Percentiles rank a stretch among this genome's conserved stretches.
These are phyloP conservation scores for Diarsia mendica DNA, from an alignment of 2,888 invertebrate species.

Conservation along the genomic window DNA sequence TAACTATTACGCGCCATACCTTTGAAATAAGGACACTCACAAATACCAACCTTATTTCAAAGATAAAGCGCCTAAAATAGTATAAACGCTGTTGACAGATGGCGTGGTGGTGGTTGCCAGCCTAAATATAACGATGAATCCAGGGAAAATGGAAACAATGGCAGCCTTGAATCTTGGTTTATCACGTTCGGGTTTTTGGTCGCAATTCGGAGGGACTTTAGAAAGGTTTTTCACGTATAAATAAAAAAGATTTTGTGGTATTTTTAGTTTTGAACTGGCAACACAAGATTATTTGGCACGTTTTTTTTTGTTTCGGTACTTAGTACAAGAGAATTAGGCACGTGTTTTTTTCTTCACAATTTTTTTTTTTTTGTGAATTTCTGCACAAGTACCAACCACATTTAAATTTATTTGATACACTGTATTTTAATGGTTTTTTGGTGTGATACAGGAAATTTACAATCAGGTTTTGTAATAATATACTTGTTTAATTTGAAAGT, in stretches of 20 bases:
- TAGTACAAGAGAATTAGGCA: no score
- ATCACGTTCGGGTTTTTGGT: slow-evolving; percentile 68
- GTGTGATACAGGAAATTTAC: no score
- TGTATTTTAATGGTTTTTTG: no score
- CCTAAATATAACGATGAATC: slow-evolving; percentile 60
- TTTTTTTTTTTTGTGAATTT: no score
- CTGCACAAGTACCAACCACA: no score
- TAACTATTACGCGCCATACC: slow-evolving; percentile 30
- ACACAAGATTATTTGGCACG: slow-evolving; percentile 11
- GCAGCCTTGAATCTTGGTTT: slow-evolving; percentile 71
- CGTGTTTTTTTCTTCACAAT: no score
- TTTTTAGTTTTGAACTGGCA: slow-evolving; percentile 25
- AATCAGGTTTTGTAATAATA: no score
- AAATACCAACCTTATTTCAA: slow-evolving; percentile 26
- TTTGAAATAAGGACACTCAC: slow-evolving; percentile 23
- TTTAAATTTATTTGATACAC: no score
- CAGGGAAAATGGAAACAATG: slow-evolving; percentile 68
- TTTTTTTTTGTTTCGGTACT: background rate
- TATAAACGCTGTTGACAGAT: slow-evolving; percentile 69
- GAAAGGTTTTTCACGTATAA: slow-evolving; percentile 61
- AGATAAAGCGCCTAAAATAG: slow-evolving; percentile 48
- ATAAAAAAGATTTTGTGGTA: slow-evolving; percentile 22
- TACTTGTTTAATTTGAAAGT: no score
- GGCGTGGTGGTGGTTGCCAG: slow-evolving; percentile 59
- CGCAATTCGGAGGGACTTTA: slow-evolving; percentile 66